Evolutionary conservation across 2,797 vertebrate species (phyloP).

Genomic region (Otolemur crassicaudatus): DNA sequence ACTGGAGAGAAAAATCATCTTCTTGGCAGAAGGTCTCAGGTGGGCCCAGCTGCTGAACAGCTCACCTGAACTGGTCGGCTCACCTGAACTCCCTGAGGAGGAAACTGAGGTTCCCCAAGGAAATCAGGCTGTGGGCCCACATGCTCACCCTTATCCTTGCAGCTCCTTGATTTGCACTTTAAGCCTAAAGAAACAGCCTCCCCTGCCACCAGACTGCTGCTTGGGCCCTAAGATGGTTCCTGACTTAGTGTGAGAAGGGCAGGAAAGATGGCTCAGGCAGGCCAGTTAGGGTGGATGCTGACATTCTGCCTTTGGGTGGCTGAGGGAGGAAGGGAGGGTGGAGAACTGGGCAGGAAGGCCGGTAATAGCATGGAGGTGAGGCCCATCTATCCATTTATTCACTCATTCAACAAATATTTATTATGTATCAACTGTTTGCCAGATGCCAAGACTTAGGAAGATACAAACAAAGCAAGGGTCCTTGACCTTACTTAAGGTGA

Average conservation of each 20-base stretch:
- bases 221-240: neutral
- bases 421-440: neutral
- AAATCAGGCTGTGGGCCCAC: neutral
- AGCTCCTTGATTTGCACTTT: neutral
- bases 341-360: neutral
- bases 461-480: neutral
- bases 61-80: neutral
- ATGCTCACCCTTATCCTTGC: neutral
- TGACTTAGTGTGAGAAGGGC: neutral
- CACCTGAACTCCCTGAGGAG: neutral
- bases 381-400: neutral
- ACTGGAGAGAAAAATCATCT: constrained; percentile 94
- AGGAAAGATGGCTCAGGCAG: neutral
- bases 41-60: constrained; percentile 77
- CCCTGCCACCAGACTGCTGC: neutral
- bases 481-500: neutral
- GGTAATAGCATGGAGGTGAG: neutral
- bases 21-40: constrained; percentile 95
- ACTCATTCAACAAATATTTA: constrained; percentile 46
- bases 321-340: neutral
- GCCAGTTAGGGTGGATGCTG: neutral
- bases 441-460: constrained; percentile 34
- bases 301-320: neutral
- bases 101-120: neutral
- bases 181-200: neutral